Conservation (phyloP, 2,797 vertebrate genomes). For the Dendrocincla fuliginosa region DNA sequence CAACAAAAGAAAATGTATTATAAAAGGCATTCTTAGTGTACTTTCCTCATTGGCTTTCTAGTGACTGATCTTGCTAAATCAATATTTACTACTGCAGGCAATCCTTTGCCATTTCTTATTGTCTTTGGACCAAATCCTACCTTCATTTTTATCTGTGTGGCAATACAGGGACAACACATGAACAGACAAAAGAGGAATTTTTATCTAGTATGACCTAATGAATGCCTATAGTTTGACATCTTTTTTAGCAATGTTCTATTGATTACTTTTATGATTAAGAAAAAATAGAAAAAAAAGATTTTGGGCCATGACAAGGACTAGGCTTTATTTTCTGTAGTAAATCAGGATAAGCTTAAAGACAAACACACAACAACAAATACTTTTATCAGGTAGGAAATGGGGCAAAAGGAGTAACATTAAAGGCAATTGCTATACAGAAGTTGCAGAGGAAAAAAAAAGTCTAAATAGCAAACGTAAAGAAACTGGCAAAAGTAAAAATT, state of each 20-base stretch:
- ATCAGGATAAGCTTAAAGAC: background rate
- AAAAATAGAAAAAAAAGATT: background rate
- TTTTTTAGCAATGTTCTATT: background rate
- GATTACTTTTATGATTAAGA: background rate
- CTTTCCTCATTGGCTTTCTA: background rate
- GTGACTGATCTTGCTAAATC: constrained; percentile 36
- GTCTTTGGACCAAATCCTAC: background rate
- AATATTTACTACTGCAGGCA: constrained; percentile 15
- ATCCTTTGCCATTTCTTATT: background rate
- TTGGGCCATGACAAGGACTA: background rate
- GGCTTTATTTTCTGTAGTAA: background rate
- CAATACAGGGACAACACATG: background rate
- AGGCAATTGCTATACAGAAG: background rate
- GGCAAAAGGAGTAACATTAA: background rate
- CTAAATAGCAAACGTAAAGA: background rate
- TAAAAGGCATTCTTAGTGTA: background rate
- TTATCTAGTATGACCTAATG: background rate
- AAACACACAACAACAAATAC: background rate
- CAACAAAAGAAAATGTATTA: constrained; percentile 1
- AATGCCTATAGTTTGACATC: background rate
- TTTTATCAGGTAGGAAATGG: background rate
- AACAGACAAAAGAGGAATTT: background rate
- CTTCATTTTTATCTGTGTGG: background rate
- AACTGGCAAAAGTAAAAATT: background rate
- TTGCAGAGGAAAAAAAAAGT: background rate